Percentiles rank a stretch among this genome's conserved stretches.
Evolutionary conservation across 2,797 vertebrate genomes (phyloP).

Genomic region (Neomorphus geoffroyi): DNA sequence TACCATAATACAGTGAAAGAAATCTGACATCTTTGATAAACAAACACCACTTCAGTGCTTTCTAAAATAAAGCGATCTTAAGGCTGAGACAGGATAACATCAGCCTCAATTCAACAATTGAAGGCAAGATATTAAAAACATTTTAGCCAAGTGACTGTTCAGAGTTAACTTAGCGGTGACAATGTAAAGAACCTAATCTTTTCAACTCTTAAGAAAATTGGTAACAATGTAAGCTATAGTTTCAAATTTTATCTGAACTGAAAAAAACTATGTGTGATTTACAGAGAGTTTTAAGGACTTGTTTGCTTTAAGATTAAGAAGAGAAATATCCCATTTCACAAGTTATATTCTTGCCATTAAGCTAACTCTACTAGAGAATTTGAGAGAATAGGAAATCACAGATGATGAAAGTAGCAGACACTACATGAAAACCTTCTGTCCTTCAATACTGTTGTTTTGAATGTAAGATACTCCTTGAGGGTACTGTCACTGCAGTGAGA

Average conservation of each 20-base stretch:
- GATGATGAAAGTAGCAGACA: background rate
- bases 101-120: background rate
- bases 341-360: background rate
- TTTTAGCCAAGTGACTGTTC: background rate
- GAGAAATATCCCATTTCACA: background rate
- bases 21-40: background rate
- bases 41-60: background rate
- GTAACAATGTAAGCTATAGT: background rate
- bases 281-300: background rate
- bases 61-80: background rate
- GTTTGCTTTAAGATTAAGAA: background rate
- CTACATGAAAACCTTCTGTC: accelerated
- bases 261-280: background rate
- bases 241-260: background rate
- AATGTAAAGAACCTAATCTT: background rate
- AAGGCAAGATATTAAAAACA: background rate
- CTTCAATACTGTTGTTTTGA: background rate
- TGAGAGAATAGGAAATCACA: background rate
- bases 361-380: background rate
- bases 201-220: background rate
- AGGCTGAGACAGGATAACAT: background rate
- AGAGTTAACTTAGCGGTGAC: background rate
- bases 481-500: background rate
- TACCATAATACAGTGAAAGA: background rate
- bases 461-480: background rate